Evolutionary conservation across 2,113 vertebrate species (phyloP).

Genomic region (Lontra canadensis): DNA sequence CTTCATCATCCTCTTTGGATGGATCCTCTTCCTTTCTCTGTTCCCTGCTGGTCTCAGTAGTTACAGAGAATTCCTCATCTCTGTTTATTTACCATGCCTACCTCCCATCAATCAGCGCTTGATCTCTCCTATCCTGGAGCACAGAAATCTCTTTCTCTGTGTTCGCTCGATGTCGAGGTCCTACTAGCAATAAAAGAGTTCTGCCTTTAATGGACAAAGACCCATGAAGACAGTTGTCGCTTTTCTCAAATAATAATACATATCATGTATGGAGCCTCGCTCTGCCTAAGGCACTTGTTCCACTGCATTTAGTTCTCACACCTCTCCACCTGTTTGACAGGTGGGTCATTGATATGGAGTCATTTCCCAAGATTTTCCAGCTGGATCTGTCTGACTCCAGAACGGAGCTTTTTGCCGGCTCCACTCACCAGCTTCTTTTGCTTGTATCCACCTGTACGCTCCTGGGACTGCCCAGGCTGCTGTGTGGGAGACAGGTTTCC

Average conservation of each 20-base stretch:
- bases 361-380: background rate
- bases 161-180: background rate
- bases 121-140: background rate
- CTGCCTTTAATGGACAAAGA: background rate
- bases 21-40: background rate
- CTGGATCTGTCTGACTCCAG: background rate
- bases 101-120: background rate
- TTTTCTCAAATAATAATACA: constrained; percentile 15
- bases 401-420: background rate
- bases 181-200: background rate
- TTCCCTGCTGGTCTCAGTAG: background rate
- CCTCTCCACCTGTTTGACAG: background rate
- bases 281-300: background rate
- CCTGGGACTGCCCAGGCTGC: background rate
- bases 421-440: background rate
- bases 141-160: background rate
- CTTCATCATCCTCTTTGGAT: background rate
- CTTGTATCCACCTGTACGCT: background rate
- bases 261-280: background rate
- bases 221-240: background rate
- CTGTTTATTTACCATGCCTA: background rate
- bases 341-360: background rate
- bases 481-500: constrained; percentile 29
- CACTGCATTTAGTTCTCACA: background rate
- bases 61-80: background rate